Evolutionary conservation across 2,797 vertebrate genomes (phyloP).

Genomic region (Limnodromus scolopaceus): DNA sequence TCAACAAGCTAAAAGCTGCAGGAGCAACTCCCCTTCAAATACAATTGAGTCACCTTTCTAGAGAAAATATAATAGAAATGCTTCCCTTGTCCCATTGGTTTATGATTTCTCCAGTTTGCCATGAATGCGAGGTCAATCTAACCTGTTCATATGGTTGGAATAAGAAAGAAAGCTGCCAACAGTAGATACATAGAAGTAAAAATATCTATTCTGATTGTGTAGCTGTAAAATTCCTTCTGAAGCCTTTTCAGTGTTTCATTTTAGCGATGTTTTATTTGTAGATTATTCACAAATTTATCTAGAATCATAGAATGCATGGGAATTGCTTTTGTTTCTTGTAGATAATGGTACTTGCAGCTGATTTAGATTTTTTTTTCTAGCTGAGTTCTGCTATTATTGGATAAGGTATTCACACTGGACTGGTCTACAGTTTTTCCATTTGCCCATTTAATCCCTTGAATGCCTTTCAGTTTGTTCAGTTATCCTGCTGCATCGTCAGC

Average conservation of each 20-base stretch:
- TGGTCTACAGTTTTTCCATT: neutral
- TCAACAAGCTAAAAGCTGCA: neutral
- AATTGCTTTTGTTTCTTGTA: neutral
- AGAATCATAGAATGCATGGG: neutral
- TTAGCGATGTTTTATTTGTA: neutral
- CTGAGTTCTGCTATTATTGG: neutral
- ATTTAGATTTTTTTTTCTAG: neutral
- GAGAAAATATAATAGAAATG: neutral
- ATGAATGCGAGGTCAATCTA: neutral
- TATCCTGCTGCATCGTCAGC: neutral
- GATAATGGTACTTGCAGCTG: neutral
- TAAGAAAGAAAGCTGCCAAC: neutral
- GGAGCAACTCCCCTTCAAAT: neutral
- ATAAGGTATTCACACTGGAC: neutral
- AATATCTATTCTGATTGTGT: neutral
- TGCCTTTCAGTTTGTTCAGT: neutral
- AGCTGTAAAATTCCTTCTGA: neutral
- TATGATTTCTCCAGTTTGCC: neutral
- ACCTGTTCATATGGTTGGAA: neutral
- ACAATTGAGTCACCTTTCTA: neutral
- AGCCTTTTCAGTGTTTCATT: neutral
- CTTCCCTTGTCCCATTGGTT: neutral
- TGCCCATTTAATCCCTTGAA: conserved; percentile 10
- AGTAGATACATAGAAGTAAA: neutral
- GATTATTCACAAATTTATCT: neutral